These are phyloP conservation scores for Pteronotus mesoamericanus DNA, from an alignment of 2,797 vertebrate species.

Conservation along the genomic window DNA sequence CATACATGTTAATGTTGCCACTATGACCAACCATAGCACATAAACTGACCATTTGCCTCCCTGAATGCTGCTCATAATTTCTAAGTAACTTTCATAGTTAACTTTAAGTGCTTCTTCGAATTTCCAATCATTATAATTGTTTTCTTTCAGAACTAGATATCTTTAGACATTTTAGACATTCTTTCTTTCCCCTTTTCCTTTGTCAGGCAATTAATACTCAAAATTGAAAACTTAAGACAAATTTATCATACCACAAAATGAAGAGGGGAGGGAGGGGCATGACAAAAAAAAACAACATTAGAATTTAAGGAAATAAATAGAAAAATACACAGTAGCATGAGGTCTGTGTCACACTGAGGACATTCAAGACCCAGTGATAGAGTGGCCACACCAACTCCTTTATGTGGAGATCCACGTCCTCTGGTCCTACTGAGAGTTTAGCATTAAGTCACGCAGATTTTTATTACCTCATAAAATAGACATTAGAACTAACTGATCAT, in stretches of 20 bases:
- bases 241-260: background rate
- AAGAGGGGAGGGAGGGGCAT: fast-evolving
- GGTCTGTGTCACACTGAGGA: background rate
- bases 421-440: background rate
- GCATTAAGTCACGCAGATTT: background rate
- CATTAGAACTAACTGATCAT: background rate
- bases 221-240: background rate
- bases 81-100: background rate
- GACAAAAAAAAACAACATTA: background rate
- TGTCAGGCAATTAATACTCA: background rate
- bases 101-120: background rate
- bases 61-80: background rate
- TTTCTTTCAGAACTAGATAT: background rate
- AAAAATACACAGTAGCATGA: background rate
- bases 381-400: background rate
- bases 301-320: background rate
- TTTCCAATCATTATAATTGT: background rate
- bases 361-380: background rate
- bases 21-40: background rate
- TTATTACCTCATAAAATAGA: background rate
- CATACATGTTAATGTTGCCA: background rate
- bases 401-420: background rate
- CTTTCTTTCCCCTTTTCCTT: background rate
- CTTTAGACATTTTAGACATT: background rate
- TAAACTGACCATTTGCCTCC: background rate